phyloP scores from a whole-genome alignment of 2,113 vertebrate species.

The Gracilinanus agilis region DNA sequence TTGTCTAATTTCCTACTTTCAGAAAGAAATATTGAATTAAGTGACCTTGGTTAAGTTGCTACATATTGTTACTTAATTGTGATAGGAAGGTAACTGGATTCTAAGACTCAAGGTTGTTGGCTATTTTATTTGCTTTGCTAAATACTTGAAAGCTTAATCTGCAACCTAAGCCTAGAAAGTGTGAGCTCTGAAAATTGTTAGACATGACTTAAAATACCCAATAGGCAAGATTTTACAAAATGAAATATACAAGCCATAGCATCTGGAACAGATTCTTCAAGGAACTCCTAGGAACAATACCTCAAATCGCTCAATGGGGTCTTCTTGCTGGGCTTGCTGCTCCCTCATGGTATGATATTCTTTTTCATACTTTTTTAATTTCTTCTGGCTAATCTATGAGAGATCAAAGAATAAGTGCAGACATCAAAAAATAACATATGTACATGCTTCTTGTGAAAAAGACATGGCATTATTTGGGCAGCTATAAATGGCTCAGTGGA shows the following conservation, averaged over 20 bases:
- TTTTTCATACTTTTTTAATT: conserved; percentile 98
- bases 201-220: not conserved
- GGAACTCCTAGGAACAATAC: conserved; percentile 78
- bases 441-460: not conserved
- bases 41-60: conserved; percentile 33
- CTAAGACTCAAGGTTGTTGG: conserved; percentile 16
- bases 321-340: conserved; percentile 98
- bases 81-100: not conserved
- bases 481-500: too few species aligned
- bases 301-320: conserved; percentile 97
- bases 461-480: not conserved
- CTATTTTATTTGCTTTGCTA: conserved; percentile 32
- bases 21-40: conserved; percentile 38
- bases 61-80: not conserved
- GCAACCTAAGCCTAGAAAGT: conserved; percentile 29
- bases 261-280: not conserved
- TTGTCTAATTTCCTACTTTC: conserved; percentile 16
- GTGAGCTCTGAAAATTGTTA: conserved; percentile 3
- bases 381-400: conserved; percentile 97
- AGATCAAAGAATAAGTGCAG: conserved; percentile 53
- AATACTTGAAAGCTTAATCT: conserved; percentile 49
- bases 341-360: conserved; percentile 97
- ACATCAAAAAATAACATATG: not conserved
- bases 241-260: not conserved
- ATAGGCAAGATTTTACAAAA: not conserved